Evolutionary conservation across 1,140 invertebrate species (phyloP), one percentile per base, ranked within the genome.

Genomic region (Achatina immaculata): DNA sequence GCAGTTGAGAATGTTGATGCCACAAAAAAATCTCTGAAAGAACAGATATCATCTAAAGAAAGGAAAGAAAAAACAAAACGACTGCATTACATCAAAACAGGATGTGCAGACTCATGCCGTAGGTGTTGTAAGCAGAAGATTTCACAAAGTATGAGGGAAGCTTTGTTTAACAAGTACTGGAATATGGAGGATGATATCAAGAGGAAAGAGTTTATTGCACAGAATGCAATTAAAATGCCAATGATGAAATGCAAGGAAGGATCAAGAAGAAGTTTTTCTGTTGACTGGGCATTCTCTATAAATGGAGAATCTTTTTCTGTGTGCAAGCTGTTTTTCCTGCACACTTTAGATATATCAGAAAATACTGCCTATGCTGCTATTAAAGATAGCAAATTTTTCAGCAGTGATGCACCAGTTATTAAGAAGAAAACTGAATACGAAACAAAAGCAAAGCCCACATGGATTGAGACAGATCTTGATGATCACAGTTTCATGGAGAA

Each of bases 281-380:
- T 72, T 42, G 69, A 72, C n/a, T 72, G 69, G 69, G 69, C 69
- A 72, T 72, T 72, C 34, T 42, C 69, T 43, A 40, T 72, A 2
- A 14, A 72, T 14, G 42, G 42, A 31, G 69, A 42, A 42, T 40
- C 69, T 2, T 40, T 42, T 45, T 72, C 69, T 72, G 69, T 72
- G 11, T 72, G 69, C 69, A 72, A 72, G n/a, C 36, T 72, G 7
- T 72, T 72, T 43, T 72, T 72, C 42, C 40, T 72, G 36, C 69
- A 72, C 34, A 72, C 69, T 11, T 45, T 72, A 42, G 69, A 45
- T n/a, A 45, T 72, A 28, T 16, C 69, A 43, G 36, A 72, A n/a
- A 72, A 72, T 31, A 42, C 42, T 72, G 69, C 69, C 9, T 72
- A 72, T 43, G 4, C 69, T 42, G 69, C 69, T n/a, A 72, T 72